Base-by-base conservation (phyloP, 2,888 invertebrate species). In the Oligia fasciuncula region DNA sequence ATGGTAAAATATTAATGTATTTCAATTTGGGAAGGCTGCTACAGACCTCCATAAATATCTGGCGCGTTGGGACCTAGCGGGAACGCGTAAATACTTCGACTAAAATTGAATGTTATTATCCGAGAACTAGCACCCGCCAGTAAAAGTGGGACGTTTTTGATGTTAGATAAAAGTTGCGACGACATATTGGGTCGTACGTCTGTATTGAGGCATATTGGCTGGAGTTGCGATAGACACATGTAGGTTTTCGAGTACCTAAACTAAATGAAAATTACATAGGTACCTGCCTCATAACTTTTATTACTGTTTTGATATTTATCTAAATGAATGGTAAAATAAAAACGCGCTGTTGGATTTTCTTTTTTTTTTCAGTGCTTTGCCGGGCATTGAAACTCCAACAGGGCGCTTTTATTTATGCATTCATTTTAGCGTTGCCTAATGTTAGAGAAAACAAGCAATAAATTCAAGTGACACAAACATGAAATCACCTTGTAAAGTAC, bases 1-100 rank as follows among this genome's bases (percentile, higher is more conserved):
- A 96, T 96, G 96, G 95, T 96, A 96, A 96, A 96, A 96, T 97
- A 97, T 97, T 96, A 97, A 97, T 97, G 96, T 96, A 96, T 97
- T 97, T 96, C 96, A 97, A 96, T 97, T 97, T 96, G 96, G 95
- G 93, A 92, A 94, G 94, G 94, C 94, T 94, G 94, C 94, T 94
- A 94, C 94, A 95, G 95, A 96, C 96, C 96, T 95, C 95, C 95
- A 96, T 97, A 97, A 97, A 97, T 96, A 96, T 95, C 94, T 92
- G 93, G 93, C 92, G 94, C 93, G 94, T 88, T 91, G 93, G 93
- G 92, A 92, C 93, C 93, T 93, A 92, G 92, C 91, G 93, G 93
- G 92, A 93, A 86, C 94, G 94, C 95, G 96, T 96, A 96, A 96
- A 96, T 96, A 96, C 95, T 94, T 94, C 94, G 93, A 92, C 94